Conservation (phyloP, 1,140 invertebrate species). For the Calliopsis andreniformis region DNA sequence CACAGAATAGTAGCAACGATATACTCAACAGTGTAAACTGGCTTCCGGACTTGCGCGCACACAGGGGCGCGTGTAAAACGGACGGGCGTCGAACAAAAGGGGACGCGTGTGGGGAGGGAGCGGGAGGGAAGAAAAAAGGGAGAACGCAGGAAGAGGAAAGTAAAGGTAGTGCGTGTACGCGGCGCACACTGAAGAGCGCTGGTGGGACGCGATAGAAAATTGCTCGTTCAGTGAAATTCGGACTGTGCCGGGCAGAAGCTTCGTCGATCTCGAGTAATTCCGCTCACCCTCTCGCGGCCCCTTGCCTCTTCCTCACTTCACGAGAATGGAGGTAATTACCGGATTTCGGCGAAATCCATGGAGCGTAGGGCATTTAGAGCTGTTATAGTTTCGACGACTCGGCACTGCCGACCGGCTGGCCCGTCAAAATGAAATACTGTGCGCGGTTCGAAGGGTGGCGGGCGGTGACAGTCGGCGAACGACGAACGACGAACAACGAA, state of each 20-base stretch:
- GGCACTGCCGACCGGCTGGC: slow-evolving; percentile 46
- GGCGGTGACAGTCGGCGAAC: slow-evolving; percentile 29
- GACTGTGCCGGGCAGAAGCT: slow-evolving; percentile 51
- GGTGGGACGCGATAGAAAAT: slow-evolving; percentile 44
- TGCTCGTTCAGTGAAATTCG: slow-evolving; percentile 47
- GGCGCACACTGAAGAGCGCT: neutral
- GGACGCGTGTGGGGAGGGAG: neutral
- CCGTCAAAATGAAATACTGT: slow-evolving; percentile 64
- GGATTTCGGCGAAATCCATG: slow-evolving; percentile 66
- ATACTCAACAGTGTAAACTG: slow-evolving; percentile 30
- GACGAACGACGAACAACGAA: slow-evolving; percentile 71
- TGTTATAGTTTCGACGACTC: slow-evolving; percentile 67
- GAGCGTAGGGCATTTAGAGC: slow-evolving; percentile 67
- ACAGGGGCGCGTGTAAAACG: neutral
- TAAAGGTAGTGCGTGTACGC: slow-evolving; percentile 16
- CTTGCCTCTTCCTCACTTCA: slow-evolving; percentile 32
- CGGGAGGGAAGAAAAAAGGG: neutral
- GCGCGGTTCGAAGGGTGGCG: neutral
- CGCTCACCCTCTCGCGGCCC: slow-evolving; percentile 11
- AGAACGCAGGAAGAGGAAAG: neutral
- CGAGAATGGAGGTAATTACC: slow-evolving; percentile 68
- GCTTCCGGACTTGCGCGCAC: neutral
- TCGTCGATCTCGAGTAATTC: slow-evolving; percentile 60
- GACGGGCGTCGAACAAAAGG: slow-evolving; percentile 18
- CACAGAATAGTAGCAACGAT: slow-evolving; percentile 24